Evolutionary conservation across 2,797 vertebrate species (phyloP).

Genomic region (Sparus aurata): DNA sequence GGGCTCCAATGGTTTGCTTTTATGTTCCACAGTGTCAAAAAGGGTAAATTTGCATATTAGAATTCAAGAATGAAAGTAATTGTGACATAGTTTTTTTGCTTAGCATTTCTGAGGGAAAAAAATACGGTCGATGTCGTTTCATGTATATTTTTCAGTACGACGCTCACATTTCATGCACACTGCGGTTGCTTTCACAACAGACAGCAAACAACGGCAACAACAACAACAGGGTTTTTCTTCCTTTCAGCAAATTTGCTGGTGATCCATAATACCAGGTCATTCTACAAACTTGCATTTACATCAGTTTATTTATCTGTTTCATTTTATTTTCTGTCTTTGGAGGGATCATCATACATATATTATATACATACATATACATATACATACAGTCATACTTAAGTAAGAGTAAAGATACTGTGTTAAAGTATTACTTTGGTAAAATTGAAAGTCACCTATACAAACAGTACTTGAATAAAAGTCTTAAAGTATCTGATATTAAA

Average conservation of each 20-base stretch:
- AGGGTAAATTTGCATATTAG: background rate
- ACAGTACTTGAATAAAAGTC: too few species aligned
- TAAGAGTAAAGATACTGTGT: too few species aligned
- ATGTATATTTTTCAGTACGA: background rate
- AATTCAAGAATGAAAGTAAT: background rate
- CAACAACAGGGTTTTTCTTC: background rate
- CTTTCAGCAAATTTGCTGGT: background rate
- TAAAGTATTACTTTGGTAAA: too few species aligned
- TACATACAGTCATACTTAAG: background rate
- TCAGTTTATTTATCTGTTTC: background rate
- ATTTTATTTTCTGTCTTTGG: background rate
- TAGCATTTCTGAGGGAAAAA: constrained; percentile 15
- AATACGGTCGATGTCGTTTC: background rate
- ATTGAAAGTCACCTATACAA: too few species aligned
- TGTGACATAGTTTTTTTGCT: background rate
- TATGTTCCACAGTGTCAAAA: background rate
- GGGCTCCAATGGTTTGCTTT: background rate
- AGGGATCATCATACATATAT: background rate
- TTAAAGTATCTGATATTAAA: too few species aligned
- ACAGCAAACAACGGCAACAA: too few species aligned
- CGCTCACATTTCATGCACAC: background rate
- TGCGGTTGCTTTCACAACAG: background rate
- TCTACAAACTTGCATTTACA: background rate
- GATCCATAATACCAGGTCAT: background rate
- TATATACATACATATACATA: too few species aligned